Conservation (phyloP, 2,888 invertebrate genomes). For the Melipona bicolor region DNA sequence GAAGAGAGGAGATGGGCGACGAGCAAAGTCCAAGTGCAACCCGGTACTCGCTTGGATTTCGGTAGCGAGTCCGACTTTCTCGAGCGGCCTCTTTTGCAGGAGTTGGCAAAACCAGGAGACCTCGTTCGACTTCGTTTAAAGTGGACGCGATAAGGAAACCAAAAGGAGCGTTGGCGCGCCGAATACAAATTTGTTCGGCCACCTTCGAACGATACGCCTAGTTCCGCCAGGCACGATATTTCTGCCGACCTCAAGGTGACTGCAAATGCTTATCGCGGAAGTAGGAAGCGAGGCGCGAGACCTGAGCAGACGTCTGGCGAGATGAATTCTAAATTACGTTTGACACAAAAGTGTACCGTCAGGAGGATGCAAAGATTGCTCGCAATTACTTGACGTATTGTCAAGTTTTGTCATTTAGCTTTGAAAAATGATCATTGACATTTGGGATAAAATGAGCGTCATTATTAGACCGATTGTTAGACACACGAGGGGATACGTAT, state of each 20-base stretch:
- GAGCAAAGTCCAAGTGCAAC: not conserved
- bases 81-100: slow-evolving; percentile 12
- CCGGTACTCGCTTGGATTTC: not conserved
- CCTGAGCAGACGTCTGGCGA: not conserved
- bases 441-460: no score
- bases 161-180: not conserved
- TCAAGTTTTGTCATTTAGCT: no score
- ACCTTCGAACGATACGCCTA: slow-evolving; percentile 25
- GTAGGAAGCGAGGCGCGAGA: not conserved
- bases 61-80: slow-evolving; percentile 10
- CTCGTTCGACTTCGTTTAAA: slow-evolving; percentile 20
- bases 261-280: slow-evolving; percentile 39
- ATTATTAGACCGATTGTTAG: not conserved
- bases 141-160: slow-evolving; percentile 49
- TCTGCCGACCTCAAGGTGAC: slow-evolving; percentile 39
- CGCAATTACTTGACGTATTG: no score
- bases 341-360: not conserved
- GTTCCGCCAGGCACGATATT: slow-evolving; percentile 29
- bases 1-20: not conserved
- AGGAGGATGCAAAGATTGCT: no score
- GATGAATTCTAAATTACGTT: not conserved
- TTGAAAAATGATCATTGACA: no score
- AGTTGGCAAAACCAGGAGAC: slow-evolving; percentile 21
- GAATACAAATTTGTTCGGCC: slow-evolving; percentile 51
- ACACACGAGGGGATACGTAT: not conserved